Evolutionary conservation across 2,797 vertebrate species (phyloP), one percentile per base, ranked within the genome.

Genomic region (Parotocinclus haroldoi): DNA sequence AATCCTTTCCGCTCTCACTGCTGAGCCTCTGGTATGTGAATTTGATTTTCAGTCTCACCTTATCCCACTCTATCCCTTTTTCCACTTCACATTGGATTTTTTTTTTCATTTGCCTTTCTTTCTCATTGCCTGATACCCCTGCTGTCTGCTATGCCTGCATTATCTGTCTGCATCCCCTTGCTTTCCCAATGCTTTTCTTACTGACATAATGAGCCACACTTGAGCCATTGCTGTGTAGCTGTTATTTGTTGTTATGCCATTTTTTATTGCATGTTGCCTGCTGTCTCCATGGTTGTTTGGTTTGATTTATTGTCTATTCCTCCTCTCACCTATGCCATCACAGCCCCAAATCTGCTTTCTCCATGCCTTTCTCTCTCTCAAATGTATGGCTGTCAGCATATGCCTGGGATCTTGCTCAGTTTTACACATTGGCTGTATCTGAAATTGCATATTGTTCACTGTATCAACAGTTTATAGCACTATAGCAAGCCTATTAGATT

Each of bases 271-370:
- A 10, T 18, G 37, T 18, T 18, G 3, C 8, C 19, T 42, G 18
- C 48, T n/a, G 0, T 53, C 16, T 53, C 44, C 39, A 50, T 16
- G n/a, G 48, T n/a, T 50, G 7, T n/a, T 16, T 55, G 17, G n/a
- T 42, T 65, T 8, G 18, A 44, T 11, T 10, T n/a, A 19, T 1
- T 4, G 7, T 53, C 64, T 57, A 6, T 37, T 37, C 10, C 39
- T 55, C 27, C n/a, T 48, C 10, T 46, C 58, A 37, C 13, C 39
- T n/a, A 13, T 64, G 49, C 18, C 52, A 17, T 27, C 63, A 65
- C 55, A 68, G 16, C 49, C 48, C 19, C n/a, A 58, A 36, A 57
- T 58, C 46, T 52, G 59, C 57, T 62, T 16, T 66, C 63, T 74
- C 17, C 48, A 42, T 42, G 49, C 36, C 36, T 63, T 44, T 50